Conservation (phyloP, 2,797 vertebrate genomes). For the Poeciliopsis paucimaculata region DNA sequence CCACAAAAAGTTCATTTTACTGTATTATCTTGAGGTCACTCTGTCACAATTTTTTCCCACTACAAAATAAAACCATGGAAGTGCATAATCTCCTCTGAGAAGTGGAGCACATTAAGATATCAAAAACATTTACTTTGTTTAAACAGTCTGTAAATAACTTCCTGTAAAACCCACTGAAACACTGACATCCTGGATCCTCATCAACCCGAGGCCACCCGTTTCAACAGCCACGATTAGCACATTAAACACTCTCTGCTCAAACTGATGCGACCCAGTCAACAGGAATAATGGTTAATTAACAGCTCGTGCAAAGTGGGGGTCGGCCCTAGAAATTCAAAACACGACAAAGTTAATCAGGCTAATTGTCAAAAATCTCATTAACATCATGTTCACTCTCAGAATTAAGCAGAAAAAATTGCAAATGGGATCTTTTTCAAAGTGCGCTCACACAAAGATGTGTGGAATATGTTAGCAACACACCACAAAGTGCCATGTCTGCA, state of each 20-base stretch:
- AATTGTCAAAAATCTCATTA: conserved; percentile 81
- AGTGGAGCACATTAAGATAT: conserved; percentile 72
- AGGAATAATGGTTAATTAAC: conserved; percentile 86
- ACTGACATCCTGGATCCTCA: conserved; percentile 38
- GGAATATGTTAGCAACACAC: neutral
- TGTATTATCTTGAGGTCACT: conserved; percentile 76
- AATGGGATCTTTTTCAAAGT: conserved; percentile 11
- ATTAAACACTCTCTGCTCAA: conserved; percentile 82
- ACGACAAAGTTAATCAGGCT: conserved; percentile 79
- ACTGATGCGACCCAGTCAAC: conserved; percentile 75
- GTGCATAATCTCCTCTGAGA: conserved; percentile 42
- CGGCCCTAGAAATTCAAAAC: conserved; percentile 83
- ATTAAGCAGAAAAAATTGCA: conserved; percentile 21
- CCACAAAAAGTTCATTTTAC: conserved; percentile 68
- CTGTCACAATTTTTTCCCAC: conserved; percentile 77
- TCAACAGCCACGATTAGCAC: conserved; percentile 85
- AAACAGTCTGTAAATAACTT: conserved; percentile 63
- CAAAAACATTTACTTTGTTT: conserved; percentile 58
- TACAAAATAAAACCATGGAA: conserved; percentile 74
- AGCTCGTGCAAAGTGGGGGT: conserved; percentile 82
- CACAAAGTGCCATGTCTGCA: conserved; percentile 3
- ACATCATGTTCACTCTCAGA: conserved; percentile 56
- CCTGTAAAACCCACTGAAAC: conserved; percentile 49
- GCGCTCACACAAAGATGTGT: conserved; percentile 24
- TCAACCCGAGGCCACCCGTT: conserved; percentile 43